Evolutionary conservation across 2,113 vertebrate species (phyloP), one percentile per base, ranked within the genome.

Genomic region (Trematomus loennbergii): DNA sequence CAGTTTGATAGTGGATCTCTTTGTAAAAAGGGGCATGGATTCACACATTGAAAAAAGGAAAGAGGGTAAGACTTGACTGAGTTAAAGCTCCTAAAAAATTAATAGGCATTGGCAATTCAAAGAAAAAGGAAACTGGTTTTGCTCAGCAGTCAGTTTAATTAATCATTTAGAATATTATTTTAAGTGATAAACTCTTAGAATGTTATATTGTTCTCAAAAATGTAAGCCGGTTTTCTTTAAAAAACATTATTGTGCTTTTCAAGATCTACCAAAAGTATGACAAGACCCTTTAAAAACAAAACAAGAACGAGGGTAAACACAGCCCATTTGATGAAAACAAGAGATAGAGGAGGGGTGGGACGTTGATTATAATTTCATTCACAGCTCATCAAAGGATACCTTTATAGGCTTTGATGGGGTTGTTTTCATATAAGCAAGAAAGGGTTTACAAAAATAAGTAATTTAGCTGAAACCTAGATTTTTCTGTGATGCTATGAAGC

Each of bases 61-160:
- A 8, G 20, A 9, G 55, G 12, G 1, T 6, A 15, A 75, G 52
- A 53, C 57, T 6, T 87, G 71, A 90, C 81, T 84, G 81, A 75
- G 68, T 72, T 53, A 67, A 2, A 48, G 72, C 66, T 53, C 69
- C 65, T 88, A 48, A 88, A 86, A 87, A 17, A 81, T 84, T 76
- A 46, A 91, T 72, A 40, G 25, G 12, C 29, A 18, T 18, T 12
- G 45, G 59, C 57, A 77, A 73, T 79, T 81, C 79, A 36, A 10
- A 46, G 29, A 53, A 57, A 52, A 8, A 25, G 62, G 43, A 67
- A 48, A 40, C 9, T 29, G 13, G 79, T 55, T 72, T n/a, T 87
- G 84, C 79, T 81, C 75, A 81, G 29, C 29, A 62, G 43, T 57
- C 60, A 10, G 9, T 40, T 60, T 68, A 29, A 33, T 15, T 10